phyloP scores from a whole-genome alignment of 1,140 invertebrate species.

The Drosophila quadrilineata region DNA sequence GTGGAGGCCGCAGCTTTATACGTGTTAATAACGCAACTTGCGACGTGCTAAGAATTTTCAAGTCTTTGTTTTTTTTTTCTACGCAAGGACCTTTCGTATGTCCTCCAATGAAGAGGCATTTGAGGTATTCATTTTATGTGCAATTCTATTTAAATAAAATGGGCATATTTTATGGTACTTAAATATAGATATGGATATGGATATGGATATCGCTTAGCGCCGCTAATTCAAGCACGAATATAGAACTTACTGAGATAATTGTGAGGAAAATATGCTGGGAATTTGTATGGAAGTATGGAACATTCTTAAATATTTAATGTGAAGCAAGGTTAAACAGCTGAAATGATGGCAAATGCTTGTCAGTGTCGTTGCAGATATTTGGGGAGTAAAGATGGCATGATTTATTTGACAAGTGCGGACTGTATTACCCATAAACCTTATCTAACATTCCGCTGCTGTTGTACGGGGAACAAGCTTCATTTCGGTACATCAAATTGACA shows the following conservation, averaged over 20 bases:
- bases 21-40: conserved; percentile 70
- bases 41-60: conserved; percentile 57
- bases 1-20: conserved; percentile 29
- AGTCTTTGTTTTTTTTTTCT: conserved; percentile 26
- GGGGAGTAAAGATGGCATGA: too few species aligned
- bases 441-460: conserved; percentile 8
- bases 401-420: too few species aligned
- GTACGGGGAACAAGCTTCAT: conserved; percentile 14
- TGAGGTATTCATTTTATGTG: conserved; percentile 62
- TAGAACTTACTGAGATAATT: too few species aligned
- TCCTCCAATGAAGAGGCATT: conserved; percentile 39
- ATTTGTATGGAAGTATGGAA: too few species aligned
- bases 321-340: too few species aligned
- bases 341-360: not conserved
- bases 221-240: not conserved
- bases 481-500: conserved; percentile 21
- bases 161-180: conserved; percentile 61
- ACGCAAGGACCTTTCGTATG: too few species aligned
- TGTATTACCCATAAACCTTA: conserved; percentile 18
- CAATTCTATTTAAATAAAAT: conserved; percentile 66
- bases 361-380: not conserved
- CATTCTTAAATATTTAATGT: too few species aligned
- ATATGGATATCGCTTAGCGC: not conserved
- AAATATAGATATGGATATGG: conserved; percentile 8
- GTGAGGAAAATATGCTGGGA: too few species aligned